These are phyloP conservation scores for Platyscapa corneri DNA, from an alignment of 1,140 invertebrate species.

Conservation along the genomic window DNA sequence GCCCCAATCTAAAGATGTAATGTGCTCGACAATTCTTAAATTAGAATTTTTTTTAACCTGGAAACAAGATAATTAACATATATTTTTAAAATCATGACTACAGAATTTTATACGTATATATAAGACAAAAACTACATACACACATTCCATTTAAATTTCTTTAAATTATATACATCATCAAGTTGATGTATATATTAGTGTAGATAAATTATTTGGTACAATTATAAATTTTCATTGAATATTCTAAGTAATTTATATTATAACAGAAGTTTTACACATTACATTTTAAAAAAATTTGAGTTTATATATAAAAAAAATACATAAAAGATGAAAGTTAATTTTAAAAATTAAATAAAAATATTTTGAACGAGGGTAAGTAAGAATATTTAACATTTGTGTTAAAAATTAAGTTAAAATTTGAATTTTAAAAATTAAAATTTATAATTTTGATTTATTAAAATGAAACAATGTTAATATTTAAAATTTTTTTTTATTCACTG, in stretches of 20 bases:
- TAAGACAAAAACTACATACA: too few species aligned
- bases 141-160: not conserved
- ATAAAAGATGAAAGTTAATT: too few species aligned
- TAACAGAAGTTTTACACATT: not conserved
- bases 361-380: too few species aligned
- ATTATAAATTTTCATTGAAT: not conserved
- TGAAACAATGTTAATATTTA: not conserved
- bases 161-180: not conserved
- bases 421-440: too few species aligned
- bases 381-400: too few species aligned
- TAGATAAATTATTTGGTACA: not conserved
- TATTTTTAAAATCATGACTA: not conserved
- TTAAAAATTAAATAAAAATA: too few species aligned
- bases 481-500: not conserved
- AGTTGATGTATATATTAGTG: not conserved
- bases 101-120: not conserved
- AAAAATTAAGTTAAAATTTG: too few species aligned
- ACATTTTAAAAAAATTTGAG: not conserved
- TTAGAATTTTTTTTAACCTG: constrained; percentile 70
- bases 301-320: not conserved
- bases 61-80: constrained; percentile 62
- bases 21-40: constrained; percentile 75
- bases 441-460: too few species aligned
- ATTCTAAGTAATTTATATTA: not conserved
- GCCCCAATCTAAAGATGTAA: constrained; percentile 76